Base-by-base conservation (phyloP, 2,888 invertebrate genomes). In the Prostheceraeus crozeri region DNA sequence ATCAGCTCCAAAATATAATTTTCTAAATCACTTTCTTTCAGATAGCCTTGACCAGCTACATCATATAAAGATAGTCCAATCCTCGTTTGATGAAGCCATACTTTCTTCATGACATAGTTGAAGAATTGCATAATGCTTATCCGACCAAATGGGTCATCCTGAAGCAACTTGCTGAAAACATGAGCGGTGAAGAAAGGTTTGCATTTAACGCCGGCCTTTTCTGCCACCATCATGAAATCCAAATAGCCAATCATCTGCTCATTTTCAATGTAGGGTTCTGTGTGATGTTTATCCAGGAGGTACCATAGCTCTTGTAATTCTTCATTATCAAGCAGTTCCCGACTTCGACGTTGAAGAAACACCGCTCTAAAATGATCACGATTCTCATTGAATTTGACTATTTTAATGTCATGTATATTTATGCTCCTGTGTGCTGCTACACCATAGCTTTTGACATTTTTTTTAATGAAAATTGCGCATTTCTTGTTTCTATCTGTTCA, bases 31-130 rank as follows among this genome's bases (percentile, higher is more conserved):
- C 31, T 51, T 30, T 59, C 59, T 61, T 85, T 82, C 4, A 90
- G 80, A 71, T 85, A 89, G 11, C 90, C 90, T 73, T 89, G 88
- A 0, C 94, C 94, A 1, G 86, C 84, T 51, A 86, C 85, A 76
- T 96, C 94, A 73, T 93, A 93, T 30, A 93, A 79, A 0, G 90
- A 89, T 23, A 94, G 80, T 0, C 91, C 90, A 59, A 94, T 89
- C 70, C 93, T 81, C 0, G 91, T 91, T 78, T 94, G 91, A 70
- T 89, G 87, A 48, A 90, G 78, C 91, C 93, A 94, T 4, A 90
- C 88, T 72, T 91, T 86, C 11, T 89, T 81, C 89, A 91, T 76
- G 0, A 89, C 85, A 71, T 93, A 94, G 77, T 91, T 93, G 76
- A 91, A 93, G 62, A 94, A 81, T 0, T 87, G 85, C 74, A 86